These are phyloP conservation scores for Cyrtorhinus lividipennis DNA, from an alignment of 1,140 invertebrate species.

Conservation along the genomic window DNA sequence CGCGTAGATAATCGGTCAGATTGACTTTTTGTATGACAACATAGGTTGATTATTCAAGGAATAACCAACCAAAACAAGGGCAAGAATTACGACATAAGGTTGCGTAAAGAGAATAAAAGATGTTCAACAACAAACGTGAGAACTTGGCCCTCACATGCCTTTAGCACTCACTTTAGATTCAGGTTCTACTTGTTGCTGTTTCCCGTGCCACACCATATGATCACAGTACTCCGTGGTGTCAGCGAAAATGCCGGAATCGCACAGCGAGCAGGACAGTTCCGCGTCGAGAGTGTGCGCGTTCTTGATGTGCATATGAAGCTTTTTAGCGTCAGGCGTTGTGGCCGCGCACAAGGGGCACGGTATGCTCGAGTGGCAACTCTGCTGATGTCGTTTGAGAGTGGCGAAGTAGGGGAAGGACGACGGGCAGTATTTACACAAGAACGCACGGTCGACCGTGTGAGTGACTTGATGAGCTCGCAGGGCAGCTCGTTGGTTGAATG, in stretches of 20 bases:
- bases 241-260: slow-evolving; percentile 21
- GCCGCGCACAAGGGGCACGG: slow-evolving; percentile 20
- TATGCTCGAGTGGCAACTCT: slow-evolving; percentile 20
- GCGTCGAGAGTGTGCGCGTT: slow-evolving; percentile 14
- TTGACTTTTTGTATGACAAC: too few species aligned
- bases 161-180: neutral
- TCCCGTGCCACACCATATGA: slow-evolving; percentile 23
- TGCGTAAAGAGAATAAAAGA: too few species aligned
- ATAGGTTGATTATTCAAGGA: too few species aligned
- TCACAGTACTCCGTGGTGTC: slow-evolving; percentile 19
- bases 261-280: slow-evolving; percentile 17
- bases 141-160: too few species aligned
- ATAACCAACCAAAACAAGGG: too few species aligned
- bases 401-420: slow-evolving; percentile 22
- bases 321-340: slow-evolving; percentile 11
- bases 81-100: too few species aligned
- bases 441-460: slow-evolving; percentile 22
- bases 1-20: too few species aligned
- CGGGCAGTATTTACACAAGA: slow-evolving; percentile 21
- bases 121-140: too few species aligned
- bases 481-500: slow-evolving; percentile 38
- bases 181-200: slow-evolving; percentile 16
- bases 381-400: slow-evolving; percentile 20
- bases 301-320: slow-evolving; percentile 19
- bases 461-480: slow-evolving; percentile 24